These are phyloP conservation scores for Megathymus violae DNA, from an alignment of 1,140 invertebrate genomes.

Conservation along the genomic window DNA sequence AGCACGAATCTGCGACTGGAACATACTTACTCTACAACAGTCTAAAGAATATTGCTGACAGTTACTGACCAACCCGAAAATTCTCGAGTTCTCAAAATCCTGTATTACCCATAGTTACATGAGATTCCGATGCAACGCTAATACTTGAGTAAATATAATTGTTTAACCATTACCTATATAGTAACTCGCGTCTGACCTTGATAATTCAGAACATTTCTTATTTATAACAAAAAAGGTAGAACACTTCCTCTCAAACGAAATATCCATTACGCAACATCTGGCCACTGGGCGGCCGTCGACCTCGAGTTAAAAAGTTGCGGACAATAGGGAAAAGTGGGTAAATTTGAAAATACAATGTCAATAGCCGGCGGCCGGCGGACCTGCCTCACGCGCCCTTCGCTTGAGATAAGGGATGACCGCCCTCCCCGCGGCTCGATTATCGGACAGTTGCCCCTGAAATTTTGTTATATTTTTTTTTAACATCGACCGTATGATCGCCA, in stretches of 20 bases:
- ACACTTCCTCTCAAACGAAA: slow-evolving; percentile 4
- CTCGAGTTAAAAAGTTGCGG: slow-evolving; percentile 77
- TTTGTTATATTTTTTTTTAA: background rate
- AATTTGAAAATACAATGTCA: slow-evolving; percentile 82
- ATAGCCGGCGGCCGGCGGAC: slow-evolving; percentile 79
- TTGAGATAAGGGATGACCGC: slow-evolving; percentile 80
- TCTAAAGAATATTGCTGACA: too few species aligned
- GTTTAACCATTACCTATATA: too few species aligned
- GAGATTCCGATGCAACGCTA: too few species aligned
- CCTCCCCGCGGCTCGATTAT: slow-evolving; percentile 34
- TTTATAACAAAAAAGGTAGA: slow-evolving; percentile 3
- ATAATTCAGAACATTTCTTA: background rate
- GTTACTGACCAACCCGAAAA: too few species aligned
- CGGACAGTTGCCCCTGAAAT: slow-evolving; percentile 19
- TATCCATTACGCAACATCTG: slow-evolving; percentile 26
- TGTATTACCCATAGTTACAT: too few species aligned
- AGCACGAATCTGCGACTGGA: too few species aligned
- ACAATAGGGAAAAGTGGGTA: slow-evolving; percentile 78
- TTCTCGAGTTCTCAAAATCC: too few species aligned
- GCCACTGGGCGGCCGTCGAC: slow-evolving; percentile 46
- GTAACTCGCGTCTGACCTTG: background rate
- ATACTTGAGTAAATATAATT: too few species aligned
- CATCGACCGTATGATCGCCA: too few species aligned
- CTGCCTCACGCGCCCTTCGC: slow-evolving; percentile 81
- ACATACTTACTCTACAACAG: too few species aligned